These are phyloP conservation scores for Mesoclemmys tuberculata DNA, from an alignment of 2,113 vertebrate genomes.

Conservation along the genomic window DNA sequence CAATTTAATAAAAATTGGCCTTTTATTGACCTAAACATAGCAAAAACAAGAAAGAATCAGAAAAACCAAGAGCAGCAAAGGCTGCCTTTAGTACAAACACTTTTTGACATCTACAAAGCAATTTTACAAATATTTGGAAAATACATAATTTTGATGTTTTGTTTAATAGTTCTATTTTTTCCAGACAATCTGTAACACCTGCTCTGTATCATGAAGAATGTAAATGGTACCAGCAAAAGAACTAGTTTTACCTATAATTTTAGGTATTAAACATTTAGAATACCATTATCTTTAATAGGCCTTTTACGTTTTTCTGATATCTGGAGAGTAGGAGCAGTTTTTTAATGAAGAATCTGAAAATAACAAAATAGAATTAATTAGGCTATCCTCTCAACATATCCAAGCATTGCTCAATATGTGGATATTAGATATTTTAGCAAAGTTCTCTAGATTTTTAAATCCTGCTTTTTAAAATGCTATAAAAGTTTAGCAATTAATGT, in stretches of 20 bases:
- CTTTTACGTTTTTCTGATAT: background rate
- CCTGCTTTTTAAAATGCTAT: constrained; percentile 54
- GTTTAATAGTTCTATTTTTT: background rate
- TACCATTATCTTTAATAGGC: background rate
- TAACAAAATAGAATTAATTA: background rate
- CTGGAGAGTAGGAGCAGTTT: background rate
- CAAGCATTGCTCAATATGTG: background rate
- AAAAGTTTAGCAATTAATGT: constrained; percentile 50
- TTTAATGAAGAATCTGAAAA: background rate
- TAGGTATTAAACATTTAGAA: background rate
- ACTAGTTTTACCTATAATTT: background rate
- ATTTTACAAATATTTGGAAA: background rate
- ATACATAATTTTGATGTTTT: background rate
- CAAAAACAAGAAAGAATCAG: background rate
- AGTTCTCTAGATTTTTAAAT: constrained; percentile 10
- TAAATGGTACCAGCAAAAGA: background rate
- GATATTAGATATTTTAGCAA: background rate
- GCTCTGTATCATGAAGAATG: background rate
- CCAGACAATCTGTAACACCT: background rate
- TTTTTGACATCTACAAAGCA: background rate
- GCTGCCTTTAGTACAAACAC: fast-evolving
- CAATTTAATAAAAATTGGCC: fast-evolving
- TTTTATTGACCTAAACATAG: background rate
- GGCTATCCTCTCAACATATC: background rate
- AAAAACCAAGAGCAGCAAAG: background rate